Conservation (phyloP, 2,888 invertebrate genomes). For the Polia nebulosa region DNA sequence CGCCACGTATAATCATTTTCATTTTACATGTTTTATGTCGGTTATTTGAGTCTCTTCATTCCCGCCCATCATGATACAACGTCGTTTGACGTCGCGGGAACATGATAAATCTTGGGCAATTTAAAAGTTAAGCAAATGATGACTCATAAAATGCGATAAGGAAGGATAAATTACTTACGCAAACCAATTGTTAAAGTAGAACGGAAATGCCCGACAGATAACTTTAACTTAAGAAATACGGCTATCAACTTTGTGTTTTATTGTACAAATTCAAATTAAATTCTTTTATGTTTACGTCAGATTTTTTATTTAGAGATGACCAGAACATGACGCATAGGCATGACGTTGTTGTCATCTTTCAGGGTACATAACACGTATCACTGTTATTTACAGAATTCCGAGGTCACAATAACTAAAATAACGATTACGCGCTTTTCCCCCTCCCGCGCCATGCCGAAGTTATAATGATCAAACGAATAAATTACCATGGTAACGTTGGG, state of each 20-base stretch:
- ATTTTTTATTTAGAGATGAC: conserved; percentile 70
- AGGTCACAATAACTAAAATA: conserved; percentile 69
- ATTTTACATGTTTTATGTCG: conserved; percentile 17
- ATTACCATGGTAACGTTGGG: conserved; percentile 26
- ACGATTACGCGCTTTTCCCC: conserved; percentile 62
- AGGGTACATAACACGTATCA: conserved; percentile 61
- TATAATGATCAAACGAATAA: conserved; percentile 43
- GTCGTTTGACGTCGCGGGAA: conserved; percentile 20
- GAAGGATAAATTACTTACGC: conserved; percentile 41
- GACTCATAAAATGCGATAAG: conserved; percentile 36
- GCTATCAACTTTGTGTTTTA: conserved; percentile 12
- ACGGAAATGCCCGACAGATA: conserved; percentile 52
- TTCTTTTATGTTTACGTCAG: conserved; percentile 12
- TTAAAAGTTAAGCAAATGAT: conserved; percentile 36
- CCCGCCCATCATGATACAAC: conserved; percentile 28
- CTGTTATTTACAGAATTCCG: conserved; percentile 63
- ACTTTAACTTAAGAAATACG: conserved; percentile 11
- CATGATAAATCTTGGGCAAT: conserved; percentile 41
- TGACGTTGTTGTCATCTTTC: conserved; percentile 54
- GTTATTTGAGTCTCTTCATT: conserved; percentile 46
- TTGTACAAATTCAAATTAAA: conserved; percentile 18
- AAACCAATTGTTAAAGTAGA: conserved; percentile 45
- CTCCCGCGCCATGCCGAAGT: conserved; percentile 29
- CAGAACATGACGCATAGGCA: conserved; percentile 59
- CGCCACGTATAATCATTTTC: conserved; percentile 43